A percentile compares a stretch with the other conserved stretches of the same genome.
Evolutionary conservation across 2,888 invertebrate genomes (phyloP).

Genomic region (Lasius fuliginosus): DNA sequence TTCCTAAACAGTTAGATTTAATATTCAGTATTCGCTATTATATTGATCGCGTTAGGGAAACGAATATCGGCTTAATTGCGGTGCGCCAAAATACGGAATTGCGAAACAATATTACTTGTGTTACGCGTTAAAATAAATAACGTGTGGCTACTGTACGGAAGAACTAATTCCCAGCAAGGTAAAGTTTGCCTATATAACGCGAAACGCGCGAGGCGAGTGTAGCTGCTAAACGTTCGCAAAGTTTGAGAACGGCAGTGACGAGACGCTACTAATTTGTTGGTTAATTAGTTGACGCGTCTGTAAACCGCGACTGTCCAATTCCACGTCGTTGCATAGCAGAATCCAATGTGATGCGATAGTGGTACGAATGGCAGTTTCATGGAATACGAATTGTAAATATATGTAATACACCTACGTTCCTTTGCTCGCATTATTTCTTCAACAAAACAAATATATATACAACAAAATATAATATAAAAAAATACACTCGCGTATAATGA

Average conservation of each 20-base stretch:
- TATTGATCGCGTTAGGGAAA: background rate
- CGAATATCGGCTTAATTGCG: constrained; percentile 32
- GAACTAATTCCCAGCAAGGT: constrained; percentile 41
- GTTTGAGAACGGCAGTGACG: constrained; percentile 60
- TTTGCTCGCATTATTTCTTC: background rate
- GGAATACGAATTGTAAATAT: constrained; percentile 9
- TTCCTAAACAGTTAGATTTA: constrained; percentile 1
- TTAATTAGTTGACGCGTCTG: constrained; percentile 72
- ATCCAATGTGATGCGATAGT: constrained; percentile 35
- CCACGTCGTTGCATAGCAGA: constrained; percentile 53
- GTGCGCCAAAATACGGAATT: constrained; percentile 20
- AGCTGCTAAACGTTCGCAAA: constrained; percentile 52
- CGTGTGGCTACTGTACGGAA: constrained; percentile 28
- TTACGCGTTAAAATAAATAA: constrained; percentile 49
- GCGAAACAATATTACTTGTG: constrained; percentile 27
- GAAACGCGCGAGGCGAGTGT: constrained; percentile 42
- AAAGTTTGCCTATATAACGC: constrained; percentile 49
- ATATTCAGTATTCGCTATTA: constrained; percentile 7
- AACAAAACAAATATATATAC: background rate
- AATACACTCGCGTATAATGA: background rate
- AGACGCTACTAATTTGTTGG: constrained; percentile 76
- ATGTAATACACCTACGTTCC: background rate
- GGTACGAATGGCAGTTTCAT: background rate
- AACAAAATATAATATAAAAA: background rate
- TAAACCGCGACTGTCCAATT: constrained; percentile 60